Evolutionary conservation across 64 coral and sea anemone genomes (phyloP).

Genomic region (Porites australiensis): DNA sequence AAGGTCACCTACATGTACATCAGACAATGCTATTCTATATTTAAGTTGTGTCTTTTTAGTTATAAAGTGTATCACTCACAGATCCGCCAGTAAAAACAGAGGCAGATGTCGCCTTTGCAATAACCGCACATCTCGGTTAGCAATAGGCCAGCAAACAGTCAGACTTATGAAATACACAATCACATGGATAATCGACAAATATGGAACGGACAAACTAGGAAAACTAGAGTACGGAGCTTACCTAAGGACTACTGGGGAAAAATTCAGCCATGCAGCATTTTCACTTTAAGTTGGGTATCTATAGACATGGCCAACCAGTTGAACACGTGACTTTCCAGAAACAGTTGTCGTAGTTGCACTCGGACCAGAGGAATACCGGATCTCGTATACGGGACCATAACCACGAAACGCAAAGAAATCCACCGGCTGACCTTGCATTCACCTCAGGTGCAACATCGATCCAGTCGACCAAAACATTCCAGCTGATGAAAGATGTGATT

Average conservation of each 20-base stretch:
- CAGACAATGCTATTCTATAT: background rate
- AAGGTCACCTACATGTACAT: too few species aligned
- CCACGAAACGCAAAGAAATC: background rate
- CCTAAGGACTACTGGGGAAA: background rate
- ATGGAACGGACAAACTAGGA: conserved; percentile 69
- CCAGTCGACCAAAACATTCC: conserved; percentile 12
- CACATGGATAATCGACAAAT: conserved; percentile 64
- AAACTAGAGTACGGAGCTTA: conserved; percentile 34
- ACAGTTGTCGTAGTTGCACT: too few species aligned
- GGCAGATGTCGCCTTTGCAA: conserved; percentile 74
- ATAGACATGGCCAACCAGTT: too few species aligned
- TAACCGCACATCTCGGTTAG: conserved; percentile 59
- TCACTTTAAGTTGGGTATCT: too few species aligned
- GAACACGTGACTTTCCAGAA: too few species aligned
- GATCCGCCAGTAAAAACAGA: conserved; percentile 60
- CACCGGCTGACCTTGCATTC: conserved; percentile 59
- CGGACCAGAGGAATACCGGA: too few species aligned
- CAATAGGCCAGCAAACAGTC: conserved; percentile 57
- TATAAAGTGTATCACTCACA: background rate
- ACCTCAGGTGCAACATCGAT: conserved; percentile 57
- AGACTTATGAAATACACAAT: conserved; percentile 73
- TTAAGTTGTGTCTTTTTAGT: too few species aligned
- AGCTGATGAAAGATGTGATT: conserved; percentile 68
- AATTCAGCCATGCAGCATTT: too few species aligned
- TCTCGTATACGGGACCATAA: too few species aligned